Evolutionary conservation across 1,140 invertebrate species (phyloP), one percentile per base, ranked within the genome.

Genomic region (Drosophila trapezifrons): DNA sequence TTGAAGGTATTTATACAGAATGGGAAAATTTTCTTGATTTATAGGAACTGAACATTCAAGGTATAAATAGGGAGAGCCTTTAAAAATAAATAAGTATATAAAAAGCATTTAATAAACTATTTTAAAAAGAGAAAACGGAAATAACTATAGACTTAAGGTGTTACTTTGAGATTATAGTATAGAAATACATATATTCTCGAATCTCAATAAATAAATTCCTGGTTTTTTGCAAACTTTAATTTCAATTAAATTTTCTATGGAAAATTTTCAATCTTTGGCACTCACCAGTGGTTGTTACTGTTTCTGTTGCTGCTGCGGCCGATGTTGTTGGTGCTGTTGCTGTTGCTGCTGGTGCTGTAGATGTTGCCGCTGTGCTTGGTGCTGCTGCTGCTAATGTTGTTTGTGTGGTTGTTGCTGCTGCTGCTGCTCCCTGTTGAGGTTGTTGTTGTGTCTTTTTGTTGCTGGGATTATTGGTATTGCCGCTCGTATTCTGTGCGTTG

Each of bases 401-500:
- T 52, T 77, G 65, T 77, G 73, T 65, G 43, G 63, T 42, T 72
- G 72, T 62, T 5, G 9, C 9, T 47, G 51, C 67, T 66, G 65
- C 62, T 80, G 66, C 57, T 59, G 51, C 66, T 57, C 73, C 45
- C 60, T 63, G 66, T 54, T 69, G 75, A 54, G 69, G 60, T 20
- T 89, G 72, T 10, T 78, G 69, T 54, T 75, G 73, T 80, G 77
- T 89, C 78, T 80, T 76, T 72, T 80, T 86, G 59, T 78, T 87
- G 64, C 52, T 78, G 49, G 58, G 45, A 49, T 72, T 84, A 56
- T 71, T 80, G 40, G 62, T 70, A 49, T 66, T 85, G 65, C 78
- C 62, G 49, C 49, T 58, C 27, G 83, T 71, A 22, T 57, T 71
- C 69, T 71, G 69, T 71, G 70, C 55, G 69, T 57, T 67, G 22